Percentiles rank a stretch among this genome's conserved stretches.
Evolutionary conservation across 2,888 invertebrate genomes (phyloP).

Genomic region (Deroplatys truncata): DNA sequence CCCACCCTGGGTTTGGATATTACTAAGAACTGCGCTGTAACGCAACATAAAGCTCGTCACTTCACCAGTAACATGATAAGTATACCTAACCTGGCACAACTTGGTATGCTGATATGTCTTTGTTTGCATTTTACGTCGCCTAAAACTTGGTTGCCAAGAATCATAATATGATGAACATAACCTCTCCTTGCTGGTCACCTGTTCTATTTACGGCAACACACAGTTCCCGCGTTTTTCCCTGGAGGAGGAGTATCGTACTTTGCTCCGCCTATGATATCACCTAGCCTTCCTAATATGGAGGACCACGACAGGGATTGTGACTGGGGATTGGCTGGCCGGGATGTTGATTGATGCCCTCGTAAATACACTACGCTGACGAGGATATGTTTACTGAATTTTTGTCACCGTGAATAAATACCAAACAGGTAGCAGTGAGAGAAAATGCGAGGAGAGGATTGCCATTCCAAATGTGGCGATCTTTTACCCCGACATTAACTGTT

Average conservation of each 20-base stretch:
- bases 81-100: background rate
- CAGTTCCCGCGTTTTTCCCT: conserved; percentile 1
- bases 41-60: no score
- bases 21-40: no score
- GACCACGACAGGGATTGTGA: conserved; percentile 22
- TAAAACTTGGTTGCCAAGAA: background rate
- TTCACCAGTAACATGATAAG: no score
- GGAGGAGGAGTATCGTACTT: conserved; percentile 23
- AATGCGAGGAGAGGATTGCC: background rate
- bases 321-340: conserved; percentile 26
- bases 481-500: background rate
- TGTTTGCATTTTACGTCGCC: background rate
- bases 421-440: background rate
- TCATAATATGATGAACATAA: background rate
- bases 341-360: conserved; percentile 29
- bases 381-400: conserved; percentile 11
- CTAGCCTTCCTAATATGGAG: conserved; percentile 30
- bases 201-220: background rate
- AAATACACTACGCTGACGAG: conserved; percentile 25
- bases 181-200: background rate
- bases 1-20: no score
- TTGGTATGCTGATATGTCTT: background rate
- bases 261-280: conserved; percentile 29
- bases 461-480: background rate
- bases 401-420: background rate